Percentiles rank a stretch among this genome's conserved stretches.
phyloP scores from a whole-genome alignment of 30 jellyfish, hydroid and myxozoan genomes.

The Sanderia malayensis region DNA sequence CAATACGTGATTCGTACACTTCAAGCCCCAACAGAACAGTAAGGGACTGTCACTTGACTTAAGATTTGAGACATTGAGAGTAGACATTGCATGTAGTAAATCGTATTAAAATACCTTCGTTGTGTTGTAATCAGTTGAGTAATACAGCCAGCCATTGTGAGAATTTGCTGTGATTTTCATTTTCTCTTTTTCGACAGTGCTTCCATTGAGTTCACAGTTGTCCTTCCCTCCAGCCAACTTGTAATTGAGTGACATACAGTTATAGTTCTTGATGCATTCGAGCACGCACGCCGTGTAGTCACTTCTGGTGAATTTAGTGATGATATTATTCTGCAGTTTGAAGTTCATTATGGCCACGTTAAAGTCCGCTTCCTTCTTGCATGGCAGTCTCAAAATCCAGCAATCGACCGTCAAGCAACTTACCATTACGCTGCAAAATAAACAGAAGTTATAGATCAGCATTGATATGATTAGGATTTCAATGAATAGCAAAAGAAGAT shows the following conservation, averaged over 20 bases:
- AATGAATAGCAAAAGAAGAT: no score
- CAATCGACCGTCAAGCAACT: conserved; percentile 13
- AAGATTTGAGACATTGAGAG: no score
- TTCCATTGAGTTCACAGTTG: conserved; percentile 11
- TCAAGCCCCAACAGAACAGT: no score
- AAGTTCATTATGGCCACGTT: neutral
- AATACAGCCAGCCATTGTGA: conserved; percentile 22
- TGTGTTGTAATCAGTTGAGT: conserved; percentile 5
- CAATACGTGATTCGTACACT: no score
- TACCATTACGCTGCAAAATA: neutral
- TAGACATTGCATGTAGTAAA: no score
- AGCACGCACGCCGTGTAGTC: neutral
- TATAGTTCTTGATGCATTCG: neutral
- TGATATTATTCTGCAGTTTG: conserved; percentile 7
- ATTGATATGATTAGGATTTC: no score
- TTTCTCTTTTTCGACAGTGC: neutral
- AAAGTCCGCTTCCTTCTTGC: conserved; percentile 20
- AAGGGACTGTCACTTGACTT: no score
- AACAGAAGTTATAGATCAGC: no score
- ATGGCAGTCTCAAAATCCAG: conserved; percentile 17
- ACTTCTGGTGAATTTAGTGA: neutral
- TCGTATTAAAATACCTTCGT: no score
- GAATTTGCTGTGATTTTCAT: neutral
- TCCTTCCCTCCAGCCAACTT: neutral
- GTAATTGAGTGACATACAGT: conserved; percentile 23